phyloP scores from a whole-genome alignment of 2,888 invertebrate genomes.

The Syrista parreyssii region DNA sequence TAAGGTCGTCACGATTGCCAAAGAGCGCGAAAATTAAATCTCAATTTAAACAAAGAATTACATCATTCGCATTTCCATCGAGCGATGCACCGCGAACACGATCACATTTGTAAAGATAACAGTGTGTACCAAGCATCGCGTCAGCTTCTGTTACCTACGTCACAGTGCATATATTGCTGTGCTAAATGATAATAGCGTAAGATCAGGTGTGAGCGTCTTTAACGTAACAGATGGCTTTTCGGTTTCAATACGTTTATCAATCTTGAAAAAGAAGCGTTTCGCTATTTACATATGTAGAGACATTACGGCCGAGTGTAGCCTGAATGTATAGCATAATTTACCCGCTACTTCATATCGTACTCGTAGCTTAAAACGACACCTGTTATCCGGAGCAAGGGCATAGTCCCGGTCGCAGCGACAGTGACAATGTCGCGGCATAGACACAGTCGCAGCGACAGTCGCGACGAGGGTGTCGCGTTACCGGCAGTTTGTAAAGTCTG shows the following conservation, averaged over 20 bases:
- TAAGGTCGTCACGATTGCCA: not conserved
- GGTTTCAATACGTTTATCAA: not conserved
- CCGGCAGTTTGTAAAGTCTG: conserved; percentile 45
- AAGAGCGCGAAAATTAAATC: not conserved
- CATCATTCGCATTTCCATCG: not conserved
- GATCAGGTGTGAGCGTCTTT: not conserved
- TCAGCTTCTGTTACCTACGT: not conserved
- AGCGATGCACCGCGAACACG: not conserved
- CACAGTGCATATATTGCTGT: not conserved
- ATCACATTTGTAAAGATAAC: not conserved
- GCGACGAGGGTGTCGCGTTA: conserved; percentile 27
- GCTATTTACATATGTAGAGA: not conserved
- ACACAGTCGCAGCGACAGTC: not conserved
- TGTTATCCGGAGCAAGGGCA: conserved; percentile 7
- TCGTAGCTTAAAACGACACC: not conserved
- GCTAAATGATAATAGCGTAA: not conserved
- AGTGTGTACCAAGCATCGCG: not conserved
- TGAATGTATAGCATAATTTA: not conserved
- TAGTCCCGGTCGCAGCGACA: not conserved
- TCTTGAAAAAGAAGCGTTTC: not conserved
- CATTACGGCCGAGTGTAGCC: not conserved
- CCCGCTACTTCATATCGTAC: not conserved
- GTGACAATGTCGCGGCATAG: not conserved
- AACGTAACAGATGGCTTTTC: not conserved
- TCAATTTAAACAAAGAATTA: not conserved